Evolutionary conservation across 2,888 invertebrate species (phyloP).

Genomic region (Desoria tigrina): DNA sequence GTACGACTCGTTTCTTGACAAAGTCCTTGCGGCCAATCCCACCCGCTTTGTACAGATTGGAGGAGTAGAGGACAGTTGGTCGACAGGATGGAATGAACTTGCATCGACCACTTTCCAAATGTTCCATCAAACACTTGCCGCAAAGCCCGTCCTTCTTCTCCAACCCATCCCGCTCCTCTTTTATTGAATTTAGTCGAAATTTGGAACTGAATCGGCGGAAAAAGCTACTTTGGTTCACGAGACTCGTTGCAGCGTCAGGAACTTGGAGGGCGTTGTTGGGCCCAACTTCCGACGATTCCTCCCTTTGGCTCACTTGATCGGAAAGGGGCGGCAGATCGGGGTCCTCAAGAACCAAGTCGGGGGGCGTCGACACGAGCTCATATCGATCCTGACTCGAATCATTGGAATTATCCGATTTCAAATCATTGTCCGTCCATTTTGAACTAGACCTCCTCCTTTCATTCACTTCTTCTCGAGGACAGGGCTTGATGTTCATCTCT

Average conservation of each 20-base stretch:
- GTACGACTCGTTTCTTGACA: constrained; percentile 70
- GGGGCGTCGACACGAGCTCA: too few relatives aligned
- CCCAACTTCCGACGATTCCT: too few relatives aligned
- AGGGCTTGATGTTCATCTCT: too few relatives aligned
- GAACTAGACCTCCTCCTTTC: too few relatives aligned
- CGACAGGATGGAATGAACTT: constrained; percentile 42
- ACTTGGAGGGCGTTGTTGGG: constrained; percentile 9
- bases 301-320: too few relatives aligned
- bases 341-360: not conserved
- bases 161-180: constrained; percentile 44
- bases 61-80: constrained; percentile 21
- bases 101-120: constrained; percentile 44
- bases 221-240: constrained; percentile 25
- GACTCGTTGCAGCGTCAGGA: constrained; percentile 8
- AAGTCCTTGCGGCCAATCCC: constrained; percentile 67
- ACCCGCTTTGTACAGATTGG: constrained; percentile 35
- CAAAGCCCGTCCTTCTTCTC: too few relatives aligned
- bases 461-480: not conserved
- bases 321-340: constrained; percentile 9
- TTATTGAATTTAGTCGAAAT: constrained; percentile 43
- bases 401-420: too few relatives aligned
- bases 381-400: too few relatives aligned
- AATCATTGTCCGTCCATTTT: too few relatives aligned
- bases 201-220: constrained; percentile 47
- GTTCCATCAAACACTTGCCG: constrained; percentile 42